These are phyloP conservation scores for Isotomurus palustris DNA, from an alignment of 2,888 invertebrate species.

Conservation along the genomic window DNA sequence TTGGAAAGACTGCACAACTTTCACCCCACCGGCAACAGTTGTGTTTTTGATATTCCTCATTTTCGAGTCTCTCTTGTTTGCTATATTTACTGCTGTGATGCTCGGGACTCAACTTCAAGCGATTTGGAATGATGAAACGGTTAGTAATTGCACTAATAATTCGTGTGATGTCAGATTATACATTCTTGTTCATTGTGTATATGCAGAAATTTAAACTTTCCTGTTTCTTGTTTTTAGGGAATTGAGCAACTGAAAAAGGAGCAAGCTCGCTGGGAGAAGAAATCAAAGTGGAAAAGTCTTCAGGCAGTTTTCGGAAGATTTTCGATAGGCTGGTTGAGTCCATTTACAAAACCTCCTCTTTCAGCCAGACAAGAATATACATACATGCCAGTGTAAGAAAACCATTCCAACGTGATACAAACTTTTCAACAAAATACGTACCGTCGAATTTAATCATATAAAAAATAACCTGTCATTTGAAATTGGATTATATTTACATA, in stretches of 20 bases:
- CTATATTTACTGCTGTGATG: conserved; percentile 97
- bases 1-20: conserved; percentile 86
- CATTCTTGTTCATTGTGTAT: neutral
- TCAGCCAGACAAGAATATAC: conserved; percentile 31
- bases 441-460: no score
- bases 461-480: no score
- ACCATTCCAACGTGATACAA: no score
- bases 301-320: conserved; percentile 96
- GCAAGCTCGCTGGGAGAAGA: conserved; percentile 85
- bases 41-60: conserved; percentile 83
- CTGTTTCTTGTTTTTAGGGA: conserved; percentile 60
- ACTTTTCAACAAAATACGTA: no score
- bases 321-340: conserved; percentile 90
- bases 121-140: conserved; percentile 98
- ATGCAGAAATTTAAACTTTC: neutral
- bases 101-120: conserved; percentile 92
- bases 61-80: conserved; percentile 91
- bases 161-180: no score
- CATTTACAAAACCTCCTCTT: conserved; percentile 77
- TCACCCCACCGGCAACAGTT: conserved; percentile 93
- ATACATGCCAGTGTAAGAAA: conserved; percentile 30
- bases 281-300: conserved; percentile 89
- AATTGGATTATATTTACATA: no score
- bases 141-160: no score
- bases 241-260: conserved; percentile 97